phyloP scores from a whole-genome alignment of 2,888 invertebrate species.

The Alentia gelatinosa region DNA sequence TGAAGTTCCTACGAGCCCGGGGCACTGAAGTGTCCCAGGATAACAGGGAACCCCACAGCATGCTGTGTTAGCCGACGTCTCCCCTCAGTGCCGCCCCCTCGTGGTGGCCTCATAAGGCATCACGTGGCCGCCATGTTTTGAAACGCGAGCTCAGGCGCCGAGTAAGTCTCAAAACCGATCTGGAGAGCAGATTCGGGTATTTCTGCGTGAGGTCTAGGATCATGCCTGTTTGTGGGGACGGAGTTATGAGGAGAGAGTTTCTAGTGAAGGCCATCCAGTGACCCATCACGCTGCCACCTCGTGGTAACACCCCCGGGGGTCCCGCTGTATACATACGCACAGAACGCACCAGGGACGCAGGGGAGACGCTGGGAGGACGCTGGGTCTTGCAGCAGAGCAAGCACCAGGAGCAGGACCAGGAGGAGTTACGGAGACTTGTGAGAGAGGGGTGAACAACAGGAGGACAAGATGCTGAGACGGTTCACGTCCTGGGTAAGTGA shows the following conservation, averaged over 20 bases:
- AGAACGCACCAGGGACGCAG: too few species aligned
- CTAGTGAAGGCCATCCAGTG: too few species aligned
- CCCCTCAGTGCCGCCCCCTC: neutral
- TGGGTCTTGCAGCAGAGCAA: neutral
- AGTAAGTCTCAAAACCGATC: neutral
- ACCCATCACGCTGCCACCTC: neutral
- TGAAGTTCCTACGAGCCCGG: too few species aligned
- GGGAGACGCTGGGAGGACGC: too few species aligned
- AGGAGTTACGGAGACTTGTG: neutral
- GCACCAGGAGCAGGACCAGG: neutral
- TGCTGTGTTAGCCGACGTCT: too few species aligned
- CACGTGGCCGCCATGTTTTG: slow-evolving; percentile 7
- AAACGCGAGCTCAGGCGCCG: neutral
- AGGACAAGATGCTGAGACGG: neutral
- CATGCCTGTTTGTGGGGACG: neutral
- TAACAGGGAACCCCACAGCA: too few species aligned
- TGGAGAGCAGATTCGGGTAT: neutral
- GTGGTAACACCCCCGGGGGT: neutral
- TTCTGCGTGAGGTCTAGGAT: neutral
- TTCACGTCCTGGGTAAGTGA: slow-evolving; percentile 26
- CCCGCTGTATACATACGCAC: neutral
- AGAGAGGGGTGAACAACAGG: neutral
- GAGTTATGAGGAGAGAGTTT: neutral
- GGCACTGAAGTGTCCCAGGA: too few species aligned
- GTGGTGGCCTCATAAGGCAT: neutral